A percentile compares a stretch with the other conserved stretches of the same genome.
Evolutionary conservation across 2,797 vertebrate genomes (phyloP).

Genomic region (Fratercula arctica): DNA sequence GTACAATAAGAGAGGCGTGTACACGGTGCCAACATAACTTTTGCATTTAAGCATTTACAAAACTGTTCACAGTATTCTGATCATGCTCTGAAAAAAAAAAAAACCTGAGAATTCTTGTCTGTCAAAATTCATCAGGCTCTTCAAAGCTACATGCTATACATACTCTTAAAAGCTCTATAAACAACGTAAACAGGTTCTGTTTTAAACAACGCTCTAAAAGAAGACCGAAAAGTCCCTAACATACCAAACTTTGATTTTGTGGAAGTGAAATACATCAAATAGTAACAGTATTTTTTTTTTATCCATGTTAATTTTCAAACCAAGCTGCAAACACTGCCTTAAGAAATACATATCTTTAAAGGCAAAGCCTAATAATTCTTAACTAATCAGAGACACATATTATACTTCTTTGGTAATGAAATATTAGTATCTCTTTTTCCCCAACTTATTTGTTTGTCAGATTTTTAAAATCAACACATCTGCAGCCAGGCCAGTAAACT

Average conservation of each 20-base stretch:
- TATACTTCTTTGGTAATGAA: not conserved
- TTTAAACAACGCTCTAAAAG: not conserved
- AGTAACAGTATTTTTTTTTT: not conserved
- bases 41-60: not conserved
- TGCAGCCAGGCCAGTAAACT: not conserved
- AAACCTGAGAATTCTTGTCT: not conserved
- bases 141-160: not conserved
- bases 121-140: not conserved
- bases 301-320: not conserved
- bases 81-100: not conserved
- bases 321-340: not conserved
- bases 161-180: not conserved
- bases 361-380: not conserved
- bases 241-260: not conserved
- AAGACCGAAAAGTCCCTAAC: not conserved
- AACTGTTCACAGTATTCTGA: not conserved
- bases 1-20: not conserved
- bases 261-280: not conserved
- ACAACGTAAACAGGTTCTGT: not conserved
- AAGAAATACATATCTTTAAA: not conserved
- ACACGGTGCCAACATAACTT: not conserved
- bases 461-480: not conserved
- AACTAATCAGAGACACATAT: not conserved
- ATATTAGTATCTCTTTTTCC: not conserved
- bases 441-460: not conserved